phyloP scores from a whole-genome alignment of 2,797 vertebrate species.

The Coreius guichenoti region DNA sequence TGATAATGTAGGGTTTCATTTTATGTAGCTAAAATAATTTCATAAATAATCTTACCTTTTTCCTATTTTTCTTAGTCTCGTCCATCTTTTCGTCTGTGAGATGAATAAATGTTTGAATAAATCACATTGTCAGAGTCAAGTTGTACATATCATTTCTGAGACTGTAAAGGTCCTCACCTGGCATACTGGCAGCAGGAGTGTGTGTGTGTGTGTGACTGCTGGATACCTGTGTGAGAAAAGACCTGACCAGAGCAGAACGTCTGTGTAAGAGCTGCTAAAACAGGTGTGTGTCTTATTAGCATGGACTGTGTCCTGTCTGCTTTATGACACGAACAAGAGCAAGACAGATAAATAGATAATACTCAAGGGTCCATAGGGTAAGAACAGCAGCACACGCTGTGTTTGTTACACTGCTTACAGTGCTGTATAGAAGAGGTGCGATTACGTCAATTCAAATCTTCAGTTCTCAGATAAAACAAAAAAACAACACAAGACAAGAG shows the following conservation, averaged over 20 bases:
- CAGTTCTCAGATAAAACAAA: not conserved
- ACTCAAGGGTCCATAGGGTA: constrained; percentile 22
- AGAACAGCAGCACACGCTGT: not conserved
- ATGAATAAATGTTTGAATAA: not conserved
- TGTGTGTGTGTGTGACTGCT: constrained; percentile 4
- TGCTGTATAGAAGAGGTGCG: too few species aligned
- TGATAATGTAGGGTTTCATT: not conserved
- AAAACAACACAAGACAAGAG: not conserved
- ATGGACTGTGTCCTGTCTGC: constrained; percentile 64
- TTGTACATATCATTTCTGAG: not conserved
- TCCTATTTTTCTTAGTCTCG: constrained; percentile 62
- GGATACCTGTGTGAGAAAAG: constrained; percentile 21
- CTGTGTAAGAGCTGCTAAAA: not conserved
- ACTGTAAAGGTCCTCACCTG: constrained; percentile 7
- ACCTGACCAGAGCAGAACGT: not conserved
- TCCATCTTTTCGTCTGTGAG: constrained; percentile 67
- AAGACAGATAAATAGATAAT: constrained; percentile 22
- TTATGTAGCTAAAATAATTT: not conserved
- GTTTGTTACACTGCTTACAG: not conserved
- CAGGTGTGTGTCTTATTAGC: constrained; percentile 16
- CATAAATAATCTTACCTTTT: constrained; percentile 66
- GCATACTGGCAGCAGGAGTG: constrained; percentile 22
- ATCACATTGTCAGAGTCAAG: not conserved
- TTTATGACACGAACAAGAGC: not conserved
- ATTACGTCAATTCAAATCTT: not conserved